These are phyloP conservation scores for Drosophila formosana DNA, from an alignment of 2,888 invertebrate genomes.

Conservation along the genomic window DNA sequence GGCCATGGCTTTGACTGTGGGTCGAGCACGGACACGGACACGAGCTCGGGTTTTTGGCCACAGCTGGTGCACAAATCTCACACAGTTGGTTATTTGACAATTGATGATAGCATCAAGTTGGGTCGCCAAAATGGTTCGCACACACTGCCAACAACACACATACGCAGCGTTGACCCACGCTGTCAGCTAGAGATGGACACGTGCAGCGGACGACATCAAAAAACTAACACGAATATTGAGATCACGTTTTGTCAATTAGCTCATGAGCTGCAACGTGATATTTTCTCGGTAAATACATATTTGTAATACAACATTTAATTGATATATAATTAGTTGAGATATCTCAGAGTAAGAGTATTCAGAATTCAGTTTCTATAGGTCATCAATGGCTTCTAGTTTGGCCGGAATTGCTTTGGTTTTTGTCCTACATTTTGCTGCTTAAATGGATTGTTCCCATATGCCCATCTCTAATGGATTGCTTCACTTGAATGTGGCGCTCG, in stretches of 20 bases:
- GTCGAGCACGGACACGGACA: background rate
- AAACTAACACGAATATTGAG: constrained; percentile 21
- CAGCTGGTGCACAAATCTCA: constrained; percentile 79
- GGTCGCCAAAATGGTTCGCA: constrained; percentile 65
- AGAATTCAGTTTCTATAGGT: too few species aligned
- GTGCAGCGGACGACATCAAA: constrained; percentile 32
- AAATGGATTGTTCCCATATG: constrained; percentile 15
- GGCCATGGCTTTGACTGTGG: constrained; percentile 1
- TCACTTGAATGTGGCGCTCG: constrained; percentile 27
- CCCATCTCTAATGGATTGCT: constrained; percentile 46
- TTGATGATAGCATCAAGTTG: constrained; percentile 80
- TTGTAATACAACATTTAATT: background rate
- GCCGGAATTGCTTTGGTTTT: background rate
- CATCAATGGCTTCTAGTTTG: background rate
- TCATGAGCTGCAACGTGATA: constrained; percentile 35
- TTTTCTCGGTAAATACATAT: background rate
- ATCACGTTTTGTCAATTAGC: constrained; percentile 58
- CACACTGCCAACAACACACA: constrained; percentile 25
- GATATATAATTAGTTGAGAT: constrained; percentile 12
- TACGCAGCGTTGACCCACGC: constrained; percentile 36
- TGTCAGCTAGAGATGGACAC: constrained; percentile 55
- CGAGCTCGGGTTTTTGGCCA: constrained; percentile 41
- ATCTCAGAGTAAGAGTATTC: background rate
- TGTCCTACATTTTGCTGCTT: background rate
- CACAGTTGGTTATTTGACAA: constrained; percentile 81